Base-by-base conservation (phyloP, 2,113 vertebrate genomes). In the Dasyprocta punctata region DNA sequence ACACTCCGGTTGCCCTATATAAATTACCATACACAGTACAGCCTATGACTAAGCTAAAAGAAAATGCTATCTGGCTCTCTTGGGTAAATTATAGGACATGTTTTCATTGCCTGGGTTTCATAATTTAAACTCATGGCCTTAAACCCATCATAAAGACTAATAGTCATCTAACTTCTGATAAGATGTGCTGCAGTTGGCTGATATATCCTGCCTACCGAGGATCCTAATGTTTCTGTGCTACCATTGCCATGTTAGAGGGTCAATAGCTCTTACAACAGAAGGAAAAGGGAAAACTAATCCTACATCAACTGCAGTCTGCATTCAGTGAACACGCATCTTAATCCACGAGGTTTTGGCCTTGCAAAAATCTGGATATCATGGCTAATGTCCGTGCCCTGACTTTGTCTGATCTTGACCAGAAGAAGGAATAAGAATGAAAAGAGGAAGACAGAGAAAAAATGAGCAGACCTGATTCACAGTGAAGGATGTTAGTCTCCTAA, bases 121-220 rank as follows among this genome's bases (percentile, higher is more conserved):
- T 38, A 83, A 41, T 73, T 28, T 78, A 47, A 30, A 38, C 22
- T 13, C 4, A 60, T 75, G 67, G 69, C 86, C 63, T 92, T 49
- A 24, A 95, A 17, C 44, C 36, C 30, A 11, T 71, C 65, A 63
- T 33, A 87, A 95, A 91, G 61, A 86, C 67, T 44, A 61, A 90
- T 26, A 67, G 67, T 89, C 88, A 67, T 73, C 89, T 83, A 87
- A 33, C n/a, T 87, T 73, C 96, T 61, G 84, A 84, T 83, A 86
- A n/a, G n/a, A 84, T 19, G 6, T 49, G 44, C 78, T 38, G 56
- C 33, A n/a, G 14, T 67, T 93, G 88, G 41, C 81, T 44, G 41
- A 73, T 85, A 8, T 33, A 52, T 52, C 49, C 84, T 49, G 6
- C 58, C 83, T 56, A 8, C 80, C 61, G 67, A 65, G 41, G 75